These are phyloP conservation scores for Catagonus wagneri DNA, from an alignment of 2,113 vertebrate species.

Conservation along the genomic window DNA sequence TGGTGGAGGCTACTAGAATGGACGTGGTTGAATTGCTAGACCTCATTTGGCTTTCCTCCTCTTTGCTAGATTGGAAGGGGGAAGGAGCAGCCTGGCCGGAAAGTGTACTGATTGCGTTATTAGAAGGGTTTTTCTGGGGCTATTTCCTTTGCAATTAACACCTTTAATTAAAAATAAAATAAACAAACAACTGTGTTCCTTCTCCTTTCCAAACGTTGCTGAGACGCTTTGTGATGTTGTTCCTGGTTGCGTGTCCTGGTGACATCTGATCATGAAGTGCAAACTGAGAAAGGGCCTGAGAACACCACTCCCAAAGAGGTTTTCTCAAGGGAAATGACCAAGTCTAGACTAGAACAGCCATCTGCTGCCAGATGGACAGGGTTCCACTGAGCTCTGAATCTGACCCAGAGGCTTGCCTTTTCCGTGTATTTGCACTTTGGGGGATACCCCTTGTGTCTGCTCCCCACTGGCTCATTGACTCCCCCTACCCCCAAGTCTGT, in stretches of 20 bases:
- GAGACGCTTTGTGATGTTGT: neutral
- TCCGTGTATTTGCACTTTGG: slow-evolving; percentile 34
- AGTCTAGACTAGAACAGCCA: slow-evolving; percentile 62
- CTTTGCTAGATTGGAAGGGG: slow-evolving; percentile 19
- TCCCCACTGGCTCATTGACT: neutral
- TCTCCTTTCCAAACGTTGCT: slow-evolving; percentile 37
- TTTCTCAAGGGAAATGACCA: slow-evolving; percentile 69
- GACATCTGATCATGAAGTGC: slow-evolving; percentile 37
- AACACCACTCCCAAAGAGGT: slow-evolving; percentile 17
- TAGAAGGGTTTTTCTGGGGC: slow-evolving; percentile 46
- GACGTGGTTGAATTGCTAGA: neutral
- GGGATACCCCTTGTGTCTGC: neutral
- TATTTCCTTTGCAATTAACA: slow-evolving; percentile 55
- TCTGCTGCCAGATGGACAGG: slow-evolving; percentile 68
- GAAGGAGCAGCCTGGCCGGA: neutral
- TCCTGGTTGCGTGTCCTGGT: neutral
- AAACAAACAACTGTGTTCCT: slow-evolving; percentile 8
- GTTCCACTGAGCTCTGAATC: slow-evolving; percentile 34
- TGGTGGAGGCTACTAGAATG: neutral
- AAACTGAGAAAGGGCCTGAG: slow-evolving; percentile 28
- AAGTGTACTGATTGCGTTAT: neutral
- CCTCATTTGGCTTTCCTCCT: neutral
- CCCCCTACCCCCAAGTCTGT: neutral
- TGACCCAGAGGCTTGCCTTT: slow-evolving; percentile 48
- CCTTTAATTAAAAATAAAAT: slow-evolving; percentile 67